Evolutionary conservation across 2,113 vertebrate genomes (phyloP).

Genomic region (Suncus etruscus): DNA sequence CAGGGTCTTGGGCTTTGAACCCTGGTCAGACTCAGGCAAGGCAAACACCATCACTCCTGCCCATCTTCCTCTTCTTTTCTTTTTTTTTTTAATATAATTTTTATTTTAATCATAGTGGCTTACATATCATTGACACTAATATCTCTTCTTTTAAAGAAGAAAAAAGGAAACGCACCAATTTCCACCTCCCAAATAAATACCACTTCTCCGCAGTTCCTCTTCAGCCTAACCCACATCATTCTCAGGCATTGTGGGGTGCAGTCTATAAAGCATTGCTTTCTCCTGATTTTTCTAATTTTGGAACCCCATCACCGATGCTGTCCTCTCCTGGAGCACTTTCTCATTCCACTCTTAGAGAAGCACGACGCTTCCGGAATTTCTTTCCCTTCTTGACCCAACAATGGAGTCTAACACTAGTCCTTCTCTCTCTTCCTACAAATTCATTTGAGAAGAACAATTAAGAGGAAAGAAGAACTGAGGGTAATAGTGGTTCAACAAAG

Average conservation of each 20-base stretch:
- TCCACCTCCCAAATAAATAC: background rate
- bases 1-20: too few relatives aligned
- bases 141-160: background rate
- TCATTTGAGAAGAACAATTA: rapidly evolving
- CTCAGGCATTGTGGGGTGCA: rapidly evolving
- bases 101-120: too few relatives aligned
- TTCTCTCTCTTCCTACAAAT: background rate
- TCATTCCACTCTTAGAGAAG: too few relatives aligned
- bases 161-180: background rate
- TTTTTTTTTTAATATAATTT: background rate
- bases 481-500: too few relatives aligned
- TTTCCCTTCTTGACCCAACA: too few relatives aligned
- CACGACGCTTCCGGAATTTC: rapidly evolving
- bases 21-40: too few relatives aligned
- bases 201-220: background rate
- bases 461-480: background rate
- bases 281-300: background rate
- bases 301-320: too few relatives aligned
- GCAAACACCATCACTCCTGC: too few relatives aligned
- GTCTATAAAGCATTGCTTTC: background rate
- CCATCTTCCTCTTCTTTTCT: background rate
- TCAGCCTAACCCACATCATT: background rate
- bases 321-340: rapidly evolving
- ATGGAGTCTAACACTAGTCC: too few relatives aligned
- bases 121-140: too few relatives aligned